Evolutionary conservation across 2,113 vertebrate genomes (phyloP), one percentile per base, ranked within the genome.

Genomic region (Pyxicephalus adspersus): DNA sequence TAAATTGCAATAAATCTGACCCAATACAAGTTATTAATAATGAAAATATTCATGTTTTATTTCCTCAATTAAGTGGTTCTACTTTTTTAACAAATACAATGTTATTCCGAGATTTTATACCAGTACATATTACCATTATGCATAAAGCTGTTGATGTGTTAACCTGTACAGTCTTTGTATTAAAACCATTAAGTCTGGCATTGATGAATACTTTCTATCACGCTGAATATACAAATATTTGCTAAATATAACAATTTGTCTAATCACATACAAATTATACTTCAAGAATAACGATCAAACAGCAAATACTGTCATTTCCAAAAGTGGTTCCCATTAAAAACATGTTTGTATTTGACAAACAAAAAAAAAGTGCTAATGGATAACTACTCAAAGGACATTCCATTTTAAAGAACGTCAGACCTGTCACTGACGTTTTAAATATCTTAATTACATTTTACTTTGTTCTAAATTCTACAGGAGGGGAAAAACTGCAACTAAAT

Each of bases 261-360:
- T 70, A 23, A 60, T 71, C 51, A 29, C 34, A 80, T 71, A 61
- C 70, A 25, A 80, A 23, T 70, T 19, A 45, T 38, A 61, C 66
- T 80, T 64, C 55, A 80, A 71, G 55, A 38, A 4, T n/a, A 65
- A 78, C 50, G 58, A 55, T 29, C 51, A 74, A 38, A 74, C 19
- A 23, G 20, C 38, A 63, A 51, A 16, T 65, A 90, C 87, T 86
- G 83, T 88, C 90, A 87, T 81, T 85, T 89, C 85, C 88, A 91
- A 92, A 91, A 89, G 82, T 38, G 38, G 38, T 45, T 45, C 18
- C 52, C 70, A 55, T 18, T 38, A 25, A 20, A 90, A 81, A 91
- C 89, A 87, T 86, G 84, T 87, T 91, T 88, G 88, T 92, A 86
- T 91, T 92, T 93, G 88, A 89, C 90, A 92, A 89, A 89, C 67